Evolutionary conservation across 2,113 vertebrate species (phyloP).

Genomic region (Coptodon bakossiorum): DNA sequence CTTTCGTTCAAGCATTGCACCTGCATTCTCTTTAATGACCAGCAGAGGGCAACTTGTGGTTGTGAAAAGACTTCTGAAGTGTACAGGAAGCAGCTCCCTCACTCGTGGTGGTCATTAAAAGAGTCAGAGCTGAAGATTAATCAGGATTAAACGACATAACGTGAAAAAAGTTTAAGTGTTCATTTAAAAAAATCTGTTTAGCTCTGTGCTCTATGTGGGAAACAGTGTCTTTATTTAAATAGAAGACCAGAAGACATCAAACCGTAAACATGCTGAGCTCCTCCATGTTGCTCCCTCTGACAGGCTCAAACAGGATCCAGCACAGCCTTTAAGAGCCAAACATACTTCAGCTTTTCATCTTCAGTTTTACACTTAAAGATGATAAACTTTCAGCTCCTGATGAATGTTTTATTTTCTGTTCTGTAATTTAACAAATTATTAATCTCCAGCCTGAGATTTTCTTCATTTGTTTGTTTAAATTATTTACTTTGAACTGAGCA

Average conservation of each 20-base stretch:
- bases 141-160: rapidly evolving
- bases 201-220: not conserved
- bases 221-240: rapidly evolving
- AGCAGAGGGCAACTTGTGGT: rapidly evolving
- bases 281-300: rapidly evolving
- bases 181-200: not conserved
- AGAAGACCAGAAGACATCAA: rapidly evolving
- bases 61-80: rapidly evolving
- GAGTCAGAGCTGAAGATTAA: not conserved
- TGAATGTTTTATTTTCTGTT: rapidly evolving
- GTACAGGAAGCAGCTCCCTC: not conserved
- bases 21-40: rapidly evolving
- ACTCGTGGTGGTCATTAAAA: rapidly evolving
- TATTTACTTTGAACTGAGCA: not conserved
- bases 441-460: rapidly evolving
- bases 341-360: rapidly evolving
- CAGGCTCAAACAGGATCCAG: not conserved
- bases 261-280: rapidly evolving
- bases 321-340: not conserved
- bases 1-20: rapidly evolving
- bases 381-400: rapidly evolving
- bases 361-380: not conserved
- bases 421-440: not conserved
- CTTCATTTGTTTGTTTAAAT: not conserved
- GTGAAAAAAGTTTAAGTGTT: rapidly evolving